Conservation (phyloP, 2,888 invertebrate genomes). For the Leptinotarsa juncta region DNA sequence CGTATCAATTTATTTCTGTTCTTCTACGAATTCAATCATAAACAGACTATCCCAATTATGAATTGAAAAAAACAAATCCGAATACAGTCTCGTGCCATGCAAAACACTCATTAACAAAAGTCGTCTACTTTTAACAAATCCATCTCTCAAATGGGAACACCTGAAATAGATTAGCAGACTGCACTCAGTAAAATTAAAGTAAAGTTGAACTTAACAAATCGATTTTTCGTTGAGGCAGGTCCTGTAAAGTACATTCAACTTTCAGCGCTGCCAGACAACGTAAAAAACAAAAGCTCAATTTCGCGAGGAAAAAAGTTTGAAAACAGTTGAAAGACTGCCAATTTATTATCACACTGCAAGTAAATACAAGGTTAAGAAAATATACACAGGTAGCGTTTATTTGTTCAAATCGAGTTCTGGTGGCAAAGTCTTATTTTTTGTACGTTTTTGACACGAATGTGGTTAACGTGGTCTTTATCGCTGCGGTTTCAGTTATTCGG, state of each 20-base stretch:
- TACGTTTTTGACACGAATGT: background rate
- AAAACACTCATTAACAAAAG: background rate
- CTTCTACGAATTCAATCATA: background rate
- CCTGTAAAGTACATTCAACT: conserved; percentile 6
- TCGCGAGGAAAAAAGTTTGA: background rate
- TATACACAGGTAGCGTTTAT: background rate
- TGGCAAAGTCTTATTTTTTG: background rate
- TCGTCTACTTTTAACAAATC: background rate
- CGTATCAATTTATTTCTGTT: too few species aligned
- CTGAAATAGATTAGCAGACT: background rate
- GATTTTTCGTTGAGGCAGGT: conserved; percentile 8
- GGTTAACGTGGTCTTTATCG: too few species aligned
- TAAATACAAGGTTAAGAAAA: background rate
- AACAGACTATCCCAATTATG: background rate
- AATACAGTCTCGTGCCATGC: background rate
- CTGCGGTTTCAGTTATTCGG: too few species aligned
- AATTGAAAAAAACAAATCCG: background rate
- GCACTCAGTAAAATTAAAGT: conserved; percentile 6
- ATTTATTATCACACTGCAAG: background rate
- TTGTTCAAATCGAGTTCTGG: background rate
- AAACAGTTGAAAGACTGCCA: conserved; percentile 1
- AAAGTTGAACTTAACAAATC: background rate
- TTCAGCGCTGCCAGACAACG: background rate
- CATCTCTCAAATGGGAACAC: background rate
- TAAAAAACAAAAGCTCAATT: background rate